Base-by-base conservation (phyloP, 2,888 invertebrate species). In the Elegia similella region DNA sequence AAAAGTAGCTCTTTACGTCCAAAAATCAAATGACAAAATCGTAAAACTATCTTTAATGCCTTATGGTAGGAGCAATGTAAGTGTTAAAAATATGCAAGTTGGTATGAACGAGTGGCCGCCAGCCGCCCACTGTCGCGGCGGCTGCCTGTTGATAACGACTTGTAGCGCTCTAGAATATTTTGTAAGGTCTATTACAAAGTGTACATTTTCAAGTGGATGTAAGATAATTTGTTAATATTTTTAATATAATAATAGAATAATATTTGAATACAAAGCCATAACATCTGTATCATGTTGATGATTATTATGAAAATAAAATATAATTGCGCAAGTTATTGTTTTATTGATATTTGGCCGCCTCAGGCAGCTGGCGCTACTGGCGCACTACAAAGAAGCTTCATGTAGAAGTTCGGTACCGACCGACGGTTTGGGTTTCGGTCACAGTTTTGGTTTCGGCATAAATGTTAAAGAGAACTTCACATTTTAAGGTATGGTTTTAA, bases 161-260 rank as follows among this genome's bases (percentile, higher is more conserved):
- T 72, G 81, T 71, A 67, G 64, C 70, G 75, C 73, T 81, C 74
- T 84, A 81, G 76, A 70, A 78, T 89, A 87, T 86, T 86, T 85
- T 87, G 77, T 89, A 89, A 88, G 88, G 78, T 82, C 80, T 87
- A 89, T 86, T 81, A 84, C 82, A 83, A 85, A 88, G 81, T 86
- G 90, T 90, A 90, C 87, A 90, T 89, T 91, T 88, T 89, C 86
- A 87, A 87, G 85, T 88, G 88, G 78, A 86, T 90, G 88, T 91
- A 90, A 90, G 86, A 90, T 91, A 89, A 88, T 88, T 89, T 89
- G 90, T 91, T 90, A 88, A 90, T 89, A 90, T 88, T 90, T 89
- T 90, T 89, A 90, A 86, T 88, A 87, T 85, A 82, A 85, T 86
- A 88, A 86, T 87, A 88, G 82, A 87, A 84, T 75, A 78, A 84